These are phyloP conservation scores for Myiagra hebetior DNA, from an alignment of 2,113 vertebrate genomes.

Conservation along the genomic window DNA sequence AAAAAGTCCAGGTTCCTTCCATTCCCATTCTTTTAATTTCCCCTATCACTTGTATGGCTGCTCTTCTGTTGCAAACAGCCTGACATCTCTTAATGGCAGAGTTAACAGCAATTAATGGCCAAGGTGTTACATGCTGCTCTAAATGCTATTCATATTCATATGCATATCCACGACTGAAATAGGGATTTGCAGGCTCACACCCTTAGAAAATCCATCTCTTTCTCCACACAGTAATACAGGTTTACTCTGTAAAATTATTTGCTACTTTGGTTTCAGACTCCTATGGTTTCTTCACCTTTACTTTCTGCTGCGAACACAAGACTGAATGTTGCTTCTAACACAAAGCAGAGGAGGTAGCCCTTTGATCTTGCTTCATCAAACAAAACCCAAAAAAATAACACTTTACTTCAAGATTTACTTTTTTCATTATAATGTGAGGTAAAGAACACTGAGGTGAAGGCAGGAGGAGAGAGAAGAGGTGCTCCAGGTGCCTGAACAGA, in stretches of 20 bases:
- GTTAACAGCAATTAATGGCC: background rate
- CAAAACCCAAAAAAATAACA: background rate
- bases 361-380: background rate
- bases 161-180: background rate
- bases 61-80: background rate
- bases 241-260: background rate
- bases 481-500: background rate
- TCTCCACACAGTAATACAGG: background rate
- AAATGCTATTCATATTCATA: background rate
- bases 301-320: background rate
- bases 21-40: background rate
- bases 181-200: background rate
- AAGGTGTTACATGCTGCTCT: background rate
- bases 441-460: background rate
- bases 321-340: background rate
- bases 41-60: background rate
- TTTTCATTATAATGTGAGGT: background rate
- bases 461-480: background rate
- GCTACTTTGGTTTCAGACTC: background rate
- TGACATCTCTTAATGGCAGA: background rate
- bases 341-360: background rate
- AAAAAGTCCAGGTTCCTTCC: background rate
- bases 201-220: background rate
- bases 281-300: background rate
- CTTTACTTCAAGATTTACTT: background rate